phyloP scores from a whole-genome alignment of 2,888 invertebrate genomes.

The Osmoderma eremita region DNA sequence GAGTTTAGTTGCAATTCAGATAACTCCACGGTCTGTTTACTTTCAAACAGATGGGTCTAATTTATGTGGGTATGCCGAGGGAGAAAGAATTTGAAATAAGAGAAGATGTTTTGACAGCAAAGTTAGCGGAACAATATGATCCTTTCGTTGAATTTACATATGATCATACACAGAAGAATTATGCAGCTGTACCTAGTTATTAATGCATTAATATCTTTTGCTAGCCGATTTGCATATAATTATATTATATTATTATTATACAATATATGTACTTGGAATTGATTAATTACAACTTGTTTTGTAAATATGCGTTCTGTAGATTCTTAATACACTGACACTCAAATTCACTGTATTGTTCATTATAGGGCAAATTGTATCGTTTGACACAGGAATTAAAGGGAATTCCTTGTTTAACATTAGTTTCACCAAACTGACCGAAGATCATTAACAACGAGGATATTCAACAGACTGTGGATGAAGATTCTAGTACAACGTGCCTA shows the following conservation, averaged over 20 bases:
- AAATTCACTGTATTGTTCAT: constrained; percentile 21
- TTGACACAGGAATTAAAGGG: no score
- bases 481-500: no score
- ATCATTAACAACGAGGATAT: no score
- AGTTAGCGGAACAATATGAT: constrained; percentile 98
- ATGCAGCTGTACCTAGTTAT: constrained; percentile 64
- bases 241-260: no score
- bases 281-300: constrained; percentile 54
- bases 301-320: constrained; percentile 51
- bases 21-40: constrained; percentile 84
- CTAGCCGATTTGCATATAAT: constrained; percentile 57
- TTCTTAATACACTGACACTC: constrained; percentile 25
- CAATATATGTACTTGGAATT: constrained; percentile 55
- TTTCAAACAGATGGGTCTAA: constrained; percentile 95
- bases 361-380: no score
- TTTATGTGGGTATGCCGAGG: constrained; percentile 96
- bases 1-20: constrained; percentile 72
- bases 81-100: constrained; percentile 94
- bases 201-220: constrained; percentile 56
- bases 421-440: no score
- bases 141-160: constrained; percentile 98
- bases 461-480: no score
- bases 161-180: constrained; percentile 92
- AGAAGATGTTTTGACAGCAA: constrained; percentile 89
- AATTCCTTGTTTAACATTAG: no score